Evolutionary conservation across 2,797 vertebrate species (phyloP).

Genomic region (Helicolenus hilgendorfi): DNA sequence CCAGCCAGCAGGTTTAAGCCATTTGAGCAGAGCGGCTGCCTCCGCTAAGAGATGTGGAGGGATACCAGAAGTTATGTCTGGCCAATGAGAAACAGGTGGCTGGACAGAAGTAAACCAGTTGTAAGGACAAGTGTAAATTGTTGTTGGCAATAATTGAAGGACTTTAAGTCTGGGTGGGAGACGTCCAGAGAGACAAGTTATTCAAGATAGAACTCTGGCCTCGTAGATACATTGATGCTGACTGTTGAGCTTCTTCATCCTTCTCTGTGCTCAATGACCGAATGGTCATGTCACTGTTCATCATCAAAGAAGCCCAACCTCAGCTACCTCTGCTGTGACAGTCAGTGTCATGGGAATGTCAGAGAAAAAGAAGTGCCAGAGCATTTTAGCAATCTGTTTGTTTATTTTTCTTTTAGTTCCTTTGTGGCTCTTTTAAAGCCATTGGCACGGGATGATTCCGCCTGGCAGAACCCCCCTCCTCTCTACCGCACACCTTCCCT

Average conservation of each 20-base stretch:
- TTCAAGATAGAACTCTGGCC: constrained; percentile 17
- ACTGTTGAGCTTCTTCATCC: constrained; percentile 11
- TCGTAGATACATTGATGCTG: not conserved
- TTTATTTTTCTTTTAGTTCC: constrained; percentile 85
- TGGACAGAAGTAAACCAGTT: constrained; percentile 65
- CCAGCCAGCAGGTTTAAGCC: constrained; percentile 49
- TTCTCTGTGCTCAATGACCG: constrained; percentile 21
- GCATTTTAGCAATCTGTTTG: constrained; percentile 78
- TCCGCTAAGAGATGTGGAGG: constrained; percentile 63
- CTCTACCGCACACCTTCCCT: constrained; percentile 85
- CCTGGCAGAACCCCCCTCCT: constrained; percentile 74
- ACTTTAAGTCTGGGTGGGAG: constrained; percentile 27
- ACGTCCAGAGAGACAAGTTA: not conserved
- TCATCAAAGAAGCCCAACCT: constrained; percentile 32
- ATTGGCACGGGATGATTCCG: constrained; percentile 82
- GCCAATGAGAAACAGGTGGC: constrained; percentile 79
- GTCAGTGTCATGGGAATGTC: constrained; percentile 70
- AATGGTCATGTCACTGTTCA: constrained; percentile 46
- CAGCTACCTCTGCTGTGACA: constrained; percentile 52
- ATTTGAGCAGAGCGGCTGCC: constrained; percentile 45
- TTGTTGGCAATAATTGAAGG: constrained; percentile 55
- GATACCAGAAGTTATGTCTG: constrained; percentile 70
- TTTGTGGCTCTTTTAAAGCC: constrained; percentile 84
- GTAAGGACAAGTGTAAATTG: constrained; percentile 74
- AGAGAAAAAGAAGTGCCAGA: constrained; percentile 47